Base-by-base conservation (phyloP, 2,888 invertebrate genomes). In the Nematopogon swammerdamellus region DNA sequence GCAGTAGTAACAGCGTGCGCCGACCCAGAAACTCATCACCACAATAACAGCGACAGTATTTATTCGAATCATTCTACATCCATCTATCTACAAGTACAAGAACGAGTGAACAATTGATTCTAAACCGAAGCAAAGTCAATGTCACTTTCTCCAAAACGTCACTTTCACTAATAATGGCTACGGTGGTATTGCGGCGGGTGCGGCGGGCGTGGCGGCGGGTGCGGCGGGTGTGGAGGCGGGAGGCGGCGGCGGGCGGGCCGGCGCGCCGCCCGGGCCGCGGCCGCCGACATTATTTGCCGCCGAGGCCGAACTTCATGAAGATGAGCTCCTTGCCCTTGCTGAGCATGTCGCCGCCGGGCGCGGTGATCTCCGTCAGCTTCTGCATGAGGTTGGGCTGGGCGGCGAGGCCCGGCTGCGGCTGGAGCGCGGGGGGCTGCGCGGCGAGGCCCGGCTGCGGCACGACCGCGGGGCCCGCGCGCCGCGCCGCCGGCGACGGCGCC, bases 251-350 rank as follows among this genome's bases (percentile, higher is more conserved):
- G 17, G 47, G 44, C 47, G 52, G 56, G 55, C 61, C 62, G 53
- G 56, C 59, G 56, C 45, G 4, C 18, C 17, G 46, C 2, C 25
- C 46, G 25, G 60, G 65, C 68, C 74, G 72, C 61, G 57, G 53
- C 56, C 62, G 62, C 72, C 69, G 64, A 58, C 70, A 75, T 84
- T 85, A 85, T 85, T 85, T 85, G 65, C 88, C 88, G 64, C 91
- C 91, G 60, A 94, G 84, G 58, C 94, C 94, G 72, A 95, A 95
- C 80, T 92, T 92, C 89, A 94, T 94, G 76, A 95, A 94, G 70
- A 94, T 92, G 58, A 94, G 87, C 82, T 94, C 94, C 80, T 95
- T 94, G 64, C 94, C 94, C 75, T 94, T 94, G 65, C 93, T 92
- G 61, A 94, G 83, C 59, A 94, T 92, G 68, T 93, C 93, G 61